Evolutionary conservation across 1,140 invertebrate species (phyloP), one percentile per base, ranked within the genome.

Genomic region (Lucilia cuprina): DNA sequence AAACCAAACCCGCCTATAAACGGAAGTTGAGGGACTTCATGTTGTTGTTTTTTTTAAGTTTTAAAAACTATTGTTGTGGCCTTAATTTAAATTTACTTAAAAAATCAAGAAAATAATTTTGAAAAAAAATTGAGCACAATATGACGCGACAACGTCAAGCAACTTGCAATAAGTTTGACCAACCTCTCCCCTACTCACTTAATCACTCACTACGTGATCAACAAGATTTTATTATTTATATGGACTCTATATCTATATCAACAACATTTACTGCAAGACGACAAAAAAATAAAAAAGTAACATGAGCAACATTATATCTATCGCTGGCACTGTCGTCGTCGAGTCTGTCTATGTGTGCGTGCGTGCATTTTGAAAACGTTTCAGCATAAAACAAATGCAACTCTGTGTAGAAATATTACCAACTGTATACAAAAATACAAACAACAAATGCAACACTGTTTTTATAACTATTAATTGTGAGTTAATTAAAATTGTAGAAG

Each of bases 1-100:
- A 41, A 41, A 41, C 5, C 41, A 41, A 41, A 41, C 5, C 5
- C 41, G 5, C 10, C 10, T 5, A 41, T 30, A 21, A 49, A 83
- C 70, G 83, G 83, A 82, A 84, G 88, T 84, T 74, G 86, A 88
- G 88, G 88, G 88, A 88, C 87, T 82, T 87, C 86, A 88, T 86
- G 85, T 84, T 86, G 86, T 41, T 41, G 10, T 41, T 41, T 30
- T 30, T 3, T 88, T 89, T 84, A 83, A 83, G 41, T 41, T 84
- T 85, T 82, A 60, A 49, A 34, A 55, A 78, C n/a, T 78, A 35
- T 41, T 41, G 41, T 41, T 84, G 19, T 74, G n/a, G 55, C 82
- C 82, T 34, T 70, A 70, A 35, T 41, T 82, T 34, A 82, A 82
- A 12, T 30, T 82, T 60, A 55, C 21, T 12, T 25, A 10, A 19